Conservation (phyloP, 2,888 invertebrate genomes). For the Drosophila rellima region DNA sequence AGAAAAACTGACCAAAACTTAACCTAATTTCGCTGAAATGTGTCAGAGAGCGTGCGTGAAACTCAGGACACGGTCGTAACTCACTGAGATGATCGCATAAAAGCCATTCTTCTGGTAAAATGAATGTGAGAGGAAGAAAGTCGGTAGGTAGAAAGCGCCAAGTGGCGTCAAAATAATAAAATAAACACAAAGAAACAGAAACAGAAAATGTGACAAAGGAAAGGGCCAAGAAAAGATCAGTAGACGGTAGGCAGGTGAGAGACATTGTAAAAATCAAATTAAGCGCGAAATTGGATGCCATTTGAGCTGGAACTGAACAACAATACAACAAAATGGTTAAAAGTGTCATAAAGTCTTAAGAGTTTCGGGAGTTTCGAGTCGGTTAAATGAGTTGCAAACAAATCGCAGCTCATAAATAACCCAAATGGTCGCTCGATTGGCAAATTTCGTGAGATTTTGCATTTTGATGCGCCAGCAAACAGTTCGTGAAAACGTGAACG, state of each 20-base stretch:
- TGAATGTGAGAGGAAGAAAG: constrained; percentile 36
- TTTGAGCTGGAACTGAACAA: constrained; percentile 46
- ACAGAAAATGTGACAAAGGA: constrained; percentile 13
- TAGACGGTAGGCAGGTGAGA: constrained; percentile 47
- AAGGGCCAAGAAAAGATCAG: constrained; percentile 17
- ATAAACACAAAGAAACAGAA: constrained; percentile 12
- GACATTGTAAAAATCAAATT: constrained; percentile 63
- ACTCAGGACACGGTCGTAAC: constrained; percentile 28
- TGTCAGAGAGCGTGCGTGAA: constrained; percentile 3
- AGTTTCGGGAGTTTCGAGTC: constrained; percentile 24
- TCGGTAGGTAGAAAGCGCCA: constrained; percentile 49
- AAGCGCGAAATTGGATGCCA: constrained; percentile 67
- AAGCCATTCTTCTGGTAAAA: constrained; percentile 26
- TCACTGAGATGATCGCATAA: constrained; percentile 20
- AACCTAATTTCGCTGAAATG: constrained; percentile 9
- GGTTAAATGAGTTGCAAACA: constrained; percentile 74
- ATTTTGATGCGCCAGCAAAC: constrained; percentile 76
- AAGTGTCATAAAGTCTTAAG: constrained; percentile 77
- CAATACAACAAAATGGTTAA: constrained; percentile 46
- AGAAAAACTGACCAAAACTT: constrained; percentile 6
- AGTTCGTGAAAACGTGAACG: constrained; percentile 79
- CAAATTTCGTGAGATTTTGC: constrained; percentile 83
- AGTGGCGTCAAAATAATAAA: constrained; percentile 20
- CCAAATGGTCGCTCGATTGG: constrained; percentile 77
- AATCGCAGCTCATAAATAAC: constrained; percentile 76